These are phyloP conservation scores for Aporophyla lueneburgensis DNA, from an alignment of 2,888 invertebrate species.

Conservation along the genomic window DNA sequence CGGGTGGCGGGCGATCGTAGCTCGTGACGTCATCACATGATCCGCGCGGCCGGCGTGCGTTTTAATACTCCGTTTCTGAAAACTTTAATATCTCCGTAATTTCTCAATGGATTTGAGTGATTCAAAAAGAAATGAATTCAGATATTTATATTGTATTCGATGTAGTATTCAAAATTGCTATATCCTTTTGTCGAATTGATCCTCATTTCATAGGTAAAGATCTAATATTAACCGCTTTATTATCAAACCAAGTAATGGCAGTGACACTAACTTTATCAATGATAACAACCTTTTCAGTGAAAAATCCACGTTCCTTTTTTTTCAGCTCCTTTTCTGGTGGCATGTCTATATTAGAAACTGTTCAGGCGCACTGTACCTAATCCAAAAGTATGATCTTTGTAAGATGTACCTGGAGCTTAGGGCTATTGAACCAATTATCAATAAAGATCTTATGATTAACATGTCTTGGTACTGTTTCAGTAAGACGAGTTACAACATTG, in stretches of 20 bases:
- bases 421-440: slow-evolving; percentile 13
- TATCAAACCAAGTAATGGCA: slow-evolving; percentile 33
- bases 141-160: too few relatives aligned
- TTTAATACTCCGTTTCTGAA: too few relatives aligned
- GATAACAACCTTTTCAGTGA: slow-evolving; percentile 19
- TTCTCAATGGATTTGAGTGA: too few relatives aligned
- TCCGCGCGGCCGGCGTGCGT: too few relatives aligned
- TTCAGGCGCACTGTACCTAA: slow-evolving; percentile 41
- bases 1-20: too few relatives aligned
- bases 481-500: slow-evolving; percentile 10
- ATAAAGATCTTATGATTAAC: slow-evolving; percentile 3
- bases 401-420: background rate
- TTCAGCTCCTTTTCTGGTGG: slow-evolving; percentile 17
- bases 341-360: slow-evolving; percentile 31
- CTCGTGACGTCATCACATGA: too few relatives aligned
- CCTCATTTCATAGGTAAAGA: too few relatives aligned
- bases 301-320: slow-evolving; percentile 32
- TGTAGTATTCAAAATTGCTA: too few relatives aligned
- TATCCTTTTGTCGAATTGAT: too few relatives aligned
- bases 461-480: slow-evolving; percentile 7
- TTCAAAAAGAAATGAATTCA: too few relatives aligned
- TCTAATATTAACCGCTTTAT: slow-evolving; percentile 13
- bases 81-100: too few relatives aligned
- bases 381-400: slow-evolving; percentile 8
- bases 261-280: background rate